Evolutionary conservation across 2,797 vertebrate species (phyloP).

Genomic region (Garrulus glandarius): DNA sequence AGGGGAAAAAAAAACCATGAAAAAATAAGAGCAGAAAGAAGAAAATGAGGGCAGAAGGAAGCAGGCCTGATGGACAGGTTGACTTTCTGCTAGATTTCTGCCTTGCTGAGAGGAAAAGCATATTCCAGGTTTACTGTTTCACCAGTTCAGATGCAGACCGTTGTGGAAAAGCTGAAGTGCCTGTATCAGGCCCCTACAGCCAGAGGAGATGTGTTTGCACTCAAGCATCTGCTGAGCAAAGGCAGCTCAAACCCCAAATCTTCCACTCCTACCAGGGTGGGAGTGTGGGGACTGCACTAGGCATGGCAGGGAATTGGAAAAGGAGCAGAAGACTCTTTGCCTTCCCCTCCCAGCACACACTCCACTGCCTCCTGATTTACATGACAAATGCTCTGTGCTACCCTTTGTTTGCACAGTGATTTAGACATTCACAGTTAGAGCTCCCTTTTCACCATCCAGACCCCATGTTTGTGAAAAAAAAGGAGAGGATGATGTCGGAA

Average conservation of each 20-base stretch:
- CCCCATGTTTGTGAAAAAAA: not conserved
- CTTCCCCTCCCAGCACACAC: conserved; percentile 2
- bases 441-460: conserved; percentile 34
- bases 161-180: not conserved
- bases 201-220: not conserved
- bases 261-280: not conserved
- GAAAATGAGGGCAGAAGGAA: not conserved
- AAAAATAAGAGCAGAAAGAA: not conserved
- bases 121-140: not conserved
- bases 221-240: not conserved
- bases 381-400: conserved; percentile 54
- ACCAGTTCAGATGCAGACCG: not conserved
- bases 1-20: not conserved
- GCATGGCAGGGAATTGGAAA: not conserved
- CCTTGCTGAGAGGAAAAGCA: not conserved
- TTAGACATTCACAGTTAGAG: conserved; percentile 45
- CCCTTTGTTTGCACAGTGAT: conserved; percentile 54
- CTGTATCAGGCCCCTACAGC: not conserved
- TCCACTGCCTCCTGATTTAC: conserved; percentile 50
- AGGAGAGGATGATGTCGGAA: not conserved
- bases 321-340: conserved; percentile 18
- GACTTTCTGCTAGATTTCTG: not conserved
- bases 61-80: not conserved
- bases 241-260: not conserved
- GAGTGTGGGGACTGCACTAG: not conserved